These are phyloP conservation scores for Drosophila niveifrons DNA, from an alignment of 2,888 invertebrate genomes.

Conservation along the genomic window DNA sequence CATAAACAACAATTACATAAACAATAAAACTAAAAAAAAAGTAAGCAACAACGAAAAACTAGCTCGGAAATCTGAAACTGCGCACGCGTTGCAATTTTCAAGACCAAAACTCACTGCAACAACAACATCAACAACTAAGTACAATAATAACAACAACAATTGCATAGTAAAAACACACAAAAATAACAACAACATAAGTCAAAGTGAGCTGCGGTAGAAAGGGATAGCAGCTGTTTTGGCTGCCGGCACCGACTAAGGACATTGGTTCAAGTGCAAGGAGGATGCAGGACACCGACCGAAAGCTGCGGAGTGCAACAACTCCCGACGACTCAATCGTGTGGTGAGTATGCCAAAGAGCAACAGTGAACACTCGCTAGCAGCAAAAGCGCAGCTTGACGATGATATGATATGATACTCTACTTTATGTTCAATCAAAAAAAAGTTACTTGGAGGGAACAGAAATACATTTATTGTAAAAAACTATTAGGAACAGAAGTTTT, in stretches of 20 bases:
- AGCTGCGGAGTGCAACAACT: constrained; percentile 48
- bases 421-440: no score
- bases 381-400: neutral
- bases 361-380: neutral
- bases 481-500: no score
- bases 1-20: constrained; percentile 31
- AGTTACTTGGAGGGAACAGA: no score
- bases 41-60: constrained; percentile 5
- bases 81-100: constrained; percentile 65
- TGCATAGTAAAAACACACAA: constrained; percentile 31
- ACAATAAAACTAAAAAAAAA: constrained; percentile 27
- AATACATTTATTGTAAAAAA: no score
- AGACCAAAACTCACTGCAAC: constrained; percentile 31
- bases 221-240: constrained; percentile 68
- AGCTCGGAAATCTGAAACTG: constrained; percentile 40
- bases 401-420: no score
- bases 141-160: constrained; percentile 28
- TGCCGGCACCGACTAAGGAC: constrained; percentile 67
- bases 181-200: constrained; percentile 11
- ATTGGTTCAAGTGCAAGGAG: constrained; percentile 84
- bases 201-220: constrained; percentile 51
- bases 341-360: constrained; percentile 58
- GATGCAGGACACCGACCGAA: constrained; percentile 65
- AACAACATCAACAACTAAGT: constrained; percentile 22
- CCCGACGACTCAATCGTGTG: constrained; percentile 43